Conservation (phyloP, 2,797 vertebrate species). For the Gymnothorax javanicus region DNA sequence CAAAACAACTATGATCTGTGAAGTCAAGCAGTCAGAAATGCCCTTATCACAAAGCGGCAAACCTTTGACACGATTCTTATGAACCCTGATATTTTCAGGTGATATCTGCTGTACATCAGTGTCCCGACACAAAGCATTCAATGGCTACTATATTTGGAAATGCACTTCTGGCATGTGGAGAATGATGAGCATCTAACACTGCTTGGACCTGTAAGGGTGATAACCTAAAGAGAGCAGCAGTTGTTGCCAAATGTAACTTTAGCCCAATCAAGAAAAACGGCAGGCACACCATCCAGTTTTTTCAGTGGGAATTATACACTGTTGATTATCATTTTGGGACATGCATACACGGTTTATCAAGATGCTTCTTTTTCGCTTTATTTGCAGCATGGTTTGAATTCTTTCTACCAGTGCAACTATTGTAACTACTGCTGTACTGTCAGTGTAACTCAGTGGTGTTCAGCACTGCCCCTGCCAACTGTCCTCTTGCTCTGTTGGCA, state of each 20-base stretch:
- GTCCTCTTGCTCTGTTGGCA: too few species aligned
- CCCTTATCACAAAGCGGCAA: not conserved
- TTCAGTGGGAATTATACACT: not conserved
- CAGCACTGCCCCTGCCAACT: too few species aligned
- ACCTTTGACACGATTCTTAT: not conserved
- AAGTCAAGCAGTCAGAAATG: not conserved
- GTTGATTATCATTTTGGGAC: not conserved
- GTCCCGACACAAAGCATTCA: conserved; percentile 6
- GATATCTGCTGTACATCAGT: not conserved
- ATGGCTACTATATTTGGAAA: conserved; percentile 52
- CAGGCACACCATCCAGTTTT: not conserved
- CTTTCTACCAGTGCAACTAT: too few species aligned
- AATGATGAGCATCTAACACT: not conserved
- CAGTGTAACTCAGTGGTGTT: too few species aligned
- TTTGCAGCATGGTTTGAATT: not conserved
- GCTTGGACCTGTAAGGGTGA: conserved; percentile 19
- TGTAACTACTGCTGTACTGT: too few species aligned
- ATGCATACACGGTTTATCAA: not conserved
- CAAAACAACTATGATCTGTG: not conserved
- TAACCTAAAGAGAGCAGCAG: not conserved
- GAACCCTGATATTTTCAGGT: not conserved
- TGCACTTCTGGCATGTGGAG: not conserved
- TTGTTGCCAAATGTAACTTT: not conserved
- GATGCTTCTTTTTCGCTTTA: not conserved
- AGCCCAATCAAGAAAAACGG: not conserved